phyloP scores from a whole-genome alignment of 2,113 vertebrate genomes.

The Mustela lutreola region DNA sequence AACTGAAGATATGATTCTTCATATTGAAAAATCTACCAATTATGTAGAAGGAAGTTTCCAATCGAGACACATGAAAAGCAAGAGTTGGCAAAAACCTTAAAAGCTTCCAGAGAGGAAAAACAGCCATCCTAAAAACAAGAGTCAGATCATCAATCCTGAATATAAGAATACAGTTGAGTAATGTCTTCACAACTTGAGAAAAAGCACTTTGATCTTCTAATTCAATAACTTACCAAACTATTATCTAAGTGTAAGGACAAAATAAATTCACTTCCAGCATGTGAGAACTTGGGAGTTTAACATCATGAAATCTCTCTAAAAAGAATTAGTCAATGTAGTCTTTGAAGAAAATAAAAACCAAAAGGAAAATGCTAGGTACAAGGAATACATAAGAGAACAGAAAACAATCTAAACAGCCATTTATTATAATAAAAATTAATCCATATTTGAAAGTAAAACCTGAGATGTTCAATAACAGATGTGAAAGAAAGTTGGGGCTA shows the following conservation, averaged over 20 bases:
- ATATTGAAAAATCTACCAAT: background rate
- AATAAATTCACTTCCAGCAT: background rate
- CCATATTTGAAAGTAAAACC: background rate
- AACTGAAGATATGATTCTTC: background rate
- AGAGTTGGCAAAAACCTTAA: background rate
- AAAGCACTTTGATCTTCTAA: background rate
- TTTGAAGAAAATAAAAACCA: background rate
- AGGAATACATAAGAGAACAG: background rate
- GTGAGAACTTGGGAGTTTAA: background rate
- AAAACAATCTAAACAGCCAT: background rate
- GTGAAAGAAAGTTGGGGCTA: background rate
- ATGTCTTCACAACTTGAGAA: background rate
- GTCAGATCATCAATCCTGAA: background rate
- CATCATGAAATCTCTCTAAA: background rate
- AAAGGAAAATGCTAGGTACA: background rate
- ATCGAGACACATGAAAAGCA: background rate
- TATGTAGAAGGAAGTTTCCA: background rate
- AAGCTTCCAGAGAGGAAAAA: background rate
- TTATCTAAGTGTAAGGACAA: background rate
- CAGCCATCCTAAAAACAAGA: background rate
- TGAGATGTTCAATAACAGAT: background rate
- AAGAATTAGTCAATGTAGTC: background rate
- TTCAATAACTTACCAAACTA: background rate
- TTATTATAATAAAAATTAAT: background rate
- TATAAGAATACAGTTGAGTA: background rate